phyloP scores from a whole-genome alignment of 2,797 vertebrate species.

The Holocentrus rufus region DNA sequence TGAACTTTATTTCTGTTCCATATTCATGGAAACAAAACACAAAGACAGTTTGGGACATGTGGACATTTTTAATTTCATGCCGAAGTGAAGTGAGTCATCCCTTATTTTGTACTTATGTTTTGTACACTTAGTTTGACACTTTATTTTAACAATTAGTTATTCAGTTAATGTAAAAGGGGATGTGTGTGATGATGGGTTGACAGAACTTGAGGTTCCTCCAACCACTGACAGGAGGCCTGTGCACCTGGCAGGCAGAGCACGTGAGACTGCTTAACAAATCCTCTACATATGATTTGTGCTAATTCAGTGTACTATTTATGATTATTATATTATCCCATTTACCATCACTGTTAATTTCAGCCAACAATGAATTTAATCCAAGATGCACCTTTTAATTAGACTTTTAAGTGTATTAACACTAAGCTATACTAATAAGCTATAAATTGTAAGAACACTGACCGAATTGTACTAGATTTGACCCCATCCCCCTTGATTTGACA shows the following conservation, averaged over 20 bases:
- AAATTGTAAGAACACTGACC: slow-evolving; percentile 3
- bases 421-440: slow-evolving; percentile 1
- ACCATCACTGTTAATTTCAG: slow-evolving; percentile 19
- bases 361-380: slow-evolving; percentile 35
- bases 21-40: slow-evolving; percentile 14
- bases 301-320: slow-evolving; percentile 14
- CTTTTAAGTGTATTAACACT: slow-evolving; percentile 6
- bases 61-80: slow-evolving; percentile 41
- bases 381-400: slow-evolving; percentile 6
- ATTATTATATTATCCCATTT: slow-evolving; percentile 21
- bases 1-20: neutral
- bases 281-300: slow-evolving; percentile 1
- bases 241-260: neutral
- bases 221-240: neutral
- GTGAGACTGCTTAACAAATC: neutral
- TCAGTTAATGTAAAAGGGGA: slow-evolving; percentile 24
- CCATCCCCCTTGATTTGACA: neutral
- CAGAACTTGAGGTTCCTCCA: neutral
- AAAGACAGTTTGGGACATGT: slow-evolving; percentile 17
- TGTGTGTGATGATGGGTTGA: slow-evolving; percentile 10
- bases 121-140: slow-evolving; percentile 58
- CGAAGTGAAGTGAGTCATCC: slow-evolving; percentile 30
- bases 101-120: slow-evolving; percentile 67
- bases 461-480: slow-evolving; percentile 21
- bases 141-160: slow-evolving; percentile 2